Percentiles rank a stretch among this genome's conserved stretches.
Evolutionary conservation across 2,888 invertebrate genomes (phyloP).

Genomic region (Hololepta plana): DNA sequence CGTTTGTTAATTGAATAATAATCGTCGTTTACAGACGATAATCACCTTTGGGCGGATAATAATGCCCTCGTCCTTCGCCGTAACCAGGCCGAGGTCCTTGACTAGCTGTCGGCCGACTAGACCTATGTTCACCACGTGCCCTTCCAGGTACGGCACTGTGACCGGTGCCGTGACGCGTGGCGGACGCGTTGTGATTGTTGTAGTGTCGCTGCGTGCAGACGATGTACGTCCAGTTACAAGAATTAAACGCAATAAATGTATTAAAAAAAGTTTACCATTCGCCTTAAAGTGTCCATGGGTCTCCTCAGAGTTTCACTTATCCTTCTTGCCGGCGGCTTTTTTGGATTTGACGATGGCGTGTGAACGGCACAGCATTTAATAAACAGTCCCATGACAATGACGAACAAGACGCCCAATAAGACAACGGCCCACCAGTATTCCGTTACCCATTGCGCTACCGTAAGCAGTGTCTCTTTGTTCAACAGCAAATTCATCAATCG

Average conservation of each 20-base stretch:
- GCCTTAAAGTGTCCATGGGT: slow-evolving; percentile 77
- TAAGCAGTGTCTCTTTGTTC: slow-evolving; percentile 72
- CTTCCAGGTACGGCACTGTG: slow-evolving; percentile 20
- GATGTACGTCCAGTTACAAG: no score
- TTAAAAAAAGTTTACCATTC: slow-evolving; percentile 45
- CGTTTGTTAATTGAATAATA: background rate
- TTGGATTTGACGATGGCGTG: slow-evolving; percentile 97
- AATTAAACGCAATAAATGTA: background rate
- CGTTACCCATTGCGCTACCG: slow-evolving; percentile 85
- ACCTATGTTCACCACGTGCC: slow-evolving; percentile 17
- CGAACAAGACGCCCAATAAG: slow-evolving; percentile 75
- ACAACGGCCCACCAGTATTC: slow-evolving; percentile 94
- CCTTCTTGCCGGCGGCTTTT: slow-evolving; percentile 85
- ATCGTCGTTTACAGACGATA: slow-evolving; percentile 16
- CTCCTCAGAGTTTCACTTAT: slow-evolving; percentile 80
- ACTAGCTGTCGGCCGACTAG: slow-evolving; percentile 26
- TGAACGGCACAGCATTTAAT: slow-evolving; percentile 99
- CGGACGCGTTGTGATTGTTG: slow-evolving; percentile 4
- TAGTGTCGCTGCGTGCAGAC: no score
- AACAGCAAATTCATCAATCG: slow-evolving; percentile 90
- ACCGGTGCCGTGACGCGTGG: slow-evolving; percentile 3
- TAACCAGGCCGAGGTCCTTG: slow-evolving; percentile 48
- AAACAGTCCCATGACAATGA: slow-evolving; percentile 93
- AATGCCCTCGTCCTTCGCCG: slow-evolving; percentile 53
- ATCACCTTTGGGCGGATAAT: slow-evolving; percentile 53